phyloP scores from a whole-genome alignment of 53 echinoderm and acorn worm genomes.

The Holothuria leucospilota region DNA sequence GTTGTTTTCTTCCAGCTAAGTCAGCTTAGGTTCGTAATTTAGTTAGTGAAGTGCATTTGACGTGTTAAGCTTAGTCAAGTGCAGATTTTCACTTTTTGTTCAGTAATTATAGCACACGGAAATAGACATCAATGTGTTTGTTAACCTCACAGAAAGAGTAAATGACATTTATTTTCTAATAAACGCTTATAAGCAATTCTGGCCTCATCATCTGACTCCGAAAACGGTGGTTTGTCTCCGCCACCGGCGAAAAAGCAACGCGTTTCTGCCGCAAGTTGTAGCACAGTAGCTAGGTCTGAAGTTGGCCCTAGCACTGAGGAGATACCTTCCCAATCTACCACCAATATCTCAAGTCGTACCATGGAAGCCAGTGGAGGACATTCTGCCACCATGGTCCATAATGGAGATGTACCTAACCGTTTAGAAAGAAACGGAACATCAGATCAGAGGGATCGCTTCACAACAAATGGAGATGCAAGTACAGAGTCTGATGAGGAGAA shows the following conservation, averaged over 20 bases:
- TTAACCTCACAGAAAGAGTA: neutral
- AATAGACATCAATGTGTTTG: constrained; percentile 1
- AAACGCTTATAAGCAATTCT: constrained; percentile 83
- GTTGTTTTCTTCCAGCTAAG: constrained; percentile 2
- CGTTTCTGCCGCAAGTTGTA: constrained; percentile 87
- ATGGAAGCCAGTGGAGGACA: constrained; percentile 61
- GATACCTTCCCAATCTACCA: constrained; percentile 50
- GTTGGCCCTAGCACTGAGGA: constrained; percentile 56
- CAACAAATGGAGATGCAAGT: constrained; percentile 66
- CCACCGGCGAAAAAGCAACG: constrained; percentile 99
- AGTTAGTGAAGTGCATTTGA: no score
- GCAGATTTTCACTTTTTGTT: constrained; percentile 9
- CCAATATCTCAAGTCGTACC: constrained; percentile 4
- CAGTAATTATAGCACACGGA: constrained; percentile 10
- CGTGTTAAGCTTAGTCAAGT: no score
- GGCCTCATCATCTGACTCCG: constrained; percentile 99
- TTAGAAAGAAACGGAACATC: constrained; percentile 46
- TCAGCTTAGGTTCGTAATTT: neutral
- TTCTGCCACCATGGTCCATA: constrained; percentile 68
- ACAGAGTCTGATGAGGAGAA: constrained; percentile 57
- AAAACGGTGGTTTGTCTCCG: constrained; percentile 99
- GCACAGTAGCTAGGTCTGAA: constrained; percentile 61
- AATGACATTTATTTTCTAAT: constrained; percentile 25
- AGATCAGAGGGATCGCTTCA: constrained; percentile 74
- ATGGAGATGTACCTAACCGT: constrained; percentile 74